Percentiles rank a stretch among this genome's conserved stretches.
phyloP scores from a whole-genome alignment of 2,797 vertebrate genomes.

The Lates japonicus region DNA sequence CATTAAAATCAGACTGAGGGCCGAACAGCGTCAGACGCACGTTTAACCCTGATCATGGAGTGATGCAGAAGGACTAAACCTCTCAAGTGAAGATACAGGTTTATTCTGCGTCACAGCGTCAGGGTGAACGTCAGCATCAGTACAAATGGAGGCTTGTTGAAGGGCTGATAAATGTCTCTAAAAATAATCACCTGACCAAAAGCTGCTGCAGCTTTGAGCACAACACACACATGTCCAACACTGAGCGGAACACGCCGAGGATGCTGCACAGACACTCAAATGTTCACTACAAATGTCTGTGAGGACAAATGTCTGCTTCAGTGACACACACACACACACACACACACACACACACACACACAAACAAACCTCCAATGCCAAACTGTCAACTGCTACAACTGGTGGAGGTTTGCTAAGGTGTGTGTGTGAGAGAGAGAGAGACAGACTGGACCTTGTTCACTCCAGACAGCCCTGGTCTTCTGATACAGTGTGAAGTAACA shows the following conservation, averaged over 20 bases:
- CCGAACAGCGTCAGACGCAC: too few species aligned
- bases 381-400: constrained; percentile 66
- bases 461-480: constrained; percentile 57
- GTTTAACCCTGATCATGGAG: too few species aligned
- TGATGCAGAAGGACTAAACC: too few species aligned
- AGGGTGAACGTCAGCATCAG: too few species aligned
- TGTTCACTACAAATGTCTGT: constrained; percentile 44
- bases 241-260: constrained; percentile 6
- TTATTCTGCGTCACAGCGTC: too few species aligned
- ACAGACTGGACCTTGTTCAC: constrained; percentile 69
- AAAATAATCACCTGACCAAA: not conserved
- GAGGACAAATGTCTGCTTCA: constrained; percentile 41
- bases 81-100: too few species aligned
- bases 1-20: too few species aligned
- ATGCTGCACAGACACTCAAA: constrained; percentile 29
- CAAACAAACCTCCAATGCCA: constrained; percentile 26
- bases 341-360: constrained; percentile 32
- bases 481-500: constrained; percentile 54
- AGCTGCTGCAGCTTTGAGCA: not conserved
- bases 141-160: too few species aligned
- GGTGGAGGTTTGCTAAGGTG: constrained; percentile 44
- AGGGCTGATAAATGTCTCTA: not conserved
- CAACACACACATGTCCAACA: not conserved
- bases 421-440: constrained; percentile 30
- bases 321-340: constrained; percentile 22